A percentile compares a stretch with the other conserved stretches of the same genome.
Evolutionary conservation across 2,113 vertebrate genomes (phyloP).

Genomic region (Cranoglanis bouderius): DNA sequence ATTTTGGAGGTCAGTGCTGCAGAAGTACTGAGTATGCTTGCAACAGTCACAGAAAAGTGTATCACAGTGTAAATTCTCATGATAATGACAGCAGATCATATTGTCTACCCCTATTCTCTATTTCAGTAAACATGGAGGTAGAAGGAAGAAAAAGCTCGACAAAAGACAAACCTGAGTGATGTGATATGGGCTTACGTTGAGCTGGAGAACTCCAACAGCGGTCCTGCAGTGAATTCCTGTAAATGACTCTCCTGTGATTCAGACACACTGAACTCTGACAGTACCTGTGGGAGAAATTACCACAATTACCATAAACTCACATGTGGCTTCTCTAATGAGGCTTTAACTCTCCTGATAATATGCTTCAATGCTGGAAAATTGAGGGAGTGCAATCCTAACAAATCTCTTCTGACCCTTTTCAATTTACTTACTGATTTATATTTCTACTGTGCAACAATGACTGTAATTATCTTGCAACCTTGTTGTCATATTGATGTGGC

Average conservation of each 20-base stretch:
- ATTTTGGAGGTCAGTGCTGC: neutral
- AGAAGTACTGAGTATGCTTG: neutral
- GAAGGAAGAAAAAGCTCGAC: neutral
- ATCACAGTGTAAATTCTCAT: neutral
- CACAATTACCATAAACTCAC: slow-evolving; percentile 12
- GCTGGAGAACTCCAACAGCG: slow-evolving; percentile 1
- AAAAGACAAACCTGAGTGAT: slow-evolving; percentile 9
- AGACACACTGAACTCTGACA: neutral
- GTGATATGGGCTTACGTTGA: neutral
- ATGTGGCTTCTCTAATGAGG: slow-evolving; percentile 33
- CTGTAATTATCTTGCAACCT: neutral
- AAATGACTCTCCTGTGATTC: slow-evolving; percentile 13
- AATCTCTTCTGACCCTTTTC: neutral
- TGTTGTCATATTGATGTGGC: neutral
- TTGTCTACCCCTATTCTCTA: neutral
- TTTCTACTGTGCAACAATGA: neutral
- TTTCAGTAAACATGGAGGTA: neutral
- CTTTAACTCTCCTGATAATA: slow-evolving; percentile 22
- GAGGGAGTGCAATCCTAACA: neutral
- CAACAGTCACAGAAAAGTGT: neutral
- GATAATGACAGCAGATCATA: neutral
- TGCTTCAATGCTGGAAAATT: neutral
- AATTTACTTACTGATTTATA: neutral
- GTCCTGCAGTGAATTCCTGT: slow-evolving; percentile 9
- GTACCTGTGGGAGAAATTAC: slow-evolving; percentile 1